Evolutionary conservation across 2,888 invertebrate genomes (phyloP), one percentile per base, ranked within the genome.

Genomic region (Athalia circularis): DNA sequence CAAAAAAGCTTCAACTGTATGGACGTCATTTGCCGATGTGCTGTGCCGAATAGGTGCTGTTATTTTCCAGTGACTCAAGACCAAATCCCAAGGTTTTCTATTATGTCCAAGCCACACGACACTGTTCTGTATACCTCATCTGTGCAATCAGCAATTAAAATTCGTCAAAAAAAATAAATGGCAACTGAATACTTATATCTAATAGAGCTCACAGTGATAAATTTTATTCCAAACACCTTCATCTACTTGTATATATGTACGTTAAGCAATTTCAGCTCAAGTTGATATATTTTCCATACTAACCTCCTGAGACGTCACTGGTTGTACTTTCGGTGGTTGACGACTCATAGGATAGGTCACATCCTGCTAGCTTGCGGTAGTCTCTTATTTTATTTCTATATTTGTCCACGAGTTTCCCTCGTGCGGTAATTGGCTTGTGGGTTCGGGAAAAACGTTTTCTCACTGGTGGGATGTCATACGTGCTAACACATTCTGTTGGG

Each of bases 391-490:
- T 50, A 48, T 65, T 65, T 13, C 48, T 9, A 15, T 65, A 65
- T 13, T 65, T 65, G 15, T 65, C 65, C 47, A 65, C 48, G 15
- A 65, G 65, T 65, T 65, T 65, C 15, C 50, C 65, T 48, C 65
- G 50, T n/a, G 65, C 47, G 5, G 47, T 65, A 45, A 65, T 15
- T 0, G 65, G 48, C 15, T 48, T 47, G 3, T 48, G 47, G n/a
- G 65, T 65, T 48, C 47, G 15, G 47, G 65, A 65, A 15, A 65
- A 65, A 7, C n/a, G 11, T 47, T 65, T 65, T 13, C 13, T 65
- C 5, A 65, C 48, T 47, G 65, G 65, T 8, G 48, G 50, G 8
- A 65, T 65, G 43, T 48, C 48, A 11, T 65, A 65, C 9, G 65
- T 50, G 9, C 47, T 48, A 1, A 48, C n/a, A 13, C 9, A 13